Evolutionary conservation across 2,888 invertebrate genomes (phyloP).

Genomic region (Xylophagus ater): DNA sequence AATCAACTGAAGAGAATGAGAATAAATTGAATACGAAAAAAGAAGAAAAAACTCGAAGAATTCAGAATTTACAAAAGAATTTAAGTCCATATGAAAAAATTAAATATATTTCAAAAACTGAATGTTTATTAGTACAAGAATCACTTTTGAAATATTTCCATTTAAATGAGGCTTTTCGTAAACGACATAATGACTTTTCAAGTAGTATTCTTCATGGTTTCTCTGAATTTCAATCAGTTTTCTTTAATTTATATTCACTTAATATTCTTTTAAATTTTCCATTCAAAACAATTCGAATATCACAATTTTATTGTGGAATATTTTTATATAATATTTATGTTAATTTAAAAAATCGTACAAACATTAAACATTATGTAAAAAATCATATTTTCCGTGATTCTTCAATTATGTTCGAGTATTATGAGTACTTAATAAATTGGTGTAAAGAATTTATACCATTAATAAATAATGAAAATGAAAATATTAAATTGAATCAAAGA

Average conservation of each 20-base stretch:
- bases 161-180: slow-evolving; percentile 33
- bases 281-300: slow-evolving; percentile 45
- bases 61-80: slow-evolving; percentile 14
- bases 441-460: slow-evolving; percentile 28
- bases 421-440: slow-evolving; percentile 30
- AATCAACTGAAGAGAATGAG: slow-evolving; percentile 18
- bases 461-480: slow-evolving; percentile 23
- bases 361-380: slow-evolving; percentile 45
- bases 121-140: slow-evolving; percentile 32
- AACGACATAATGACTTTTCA: slow-evolving; percentile 32
- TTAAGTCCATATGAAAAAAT: slow-evolving; percentile 26
- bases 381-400: slow-evolving; percentile 39
- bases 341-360: slow-evolving; percentile 47
- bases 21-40: slow-evolving; percentile 21
- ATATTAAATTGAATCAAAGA: slow-evolving; percentile 17
- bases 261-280: slow-evolving; percentile 54
- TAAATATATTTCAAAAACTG: slow-evolving; percentile 28
- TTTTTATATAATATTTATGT: slow-evolving; percentile 61
- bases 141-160: slow-evolving; percentile 32
- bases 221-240: slow-evolving; percentile 36
- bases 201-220: slow-evolving; percentile 32
- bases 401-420: slow-evolving; percentile 32
- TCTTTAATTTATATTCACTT: slow-evolving; percentile 37
- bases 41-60: no score
- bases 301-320: slow-evolving; percentile 61